Conservation (phyloP, 2,797 vertebrate species). For the Hippocampus kuda region DNA sequence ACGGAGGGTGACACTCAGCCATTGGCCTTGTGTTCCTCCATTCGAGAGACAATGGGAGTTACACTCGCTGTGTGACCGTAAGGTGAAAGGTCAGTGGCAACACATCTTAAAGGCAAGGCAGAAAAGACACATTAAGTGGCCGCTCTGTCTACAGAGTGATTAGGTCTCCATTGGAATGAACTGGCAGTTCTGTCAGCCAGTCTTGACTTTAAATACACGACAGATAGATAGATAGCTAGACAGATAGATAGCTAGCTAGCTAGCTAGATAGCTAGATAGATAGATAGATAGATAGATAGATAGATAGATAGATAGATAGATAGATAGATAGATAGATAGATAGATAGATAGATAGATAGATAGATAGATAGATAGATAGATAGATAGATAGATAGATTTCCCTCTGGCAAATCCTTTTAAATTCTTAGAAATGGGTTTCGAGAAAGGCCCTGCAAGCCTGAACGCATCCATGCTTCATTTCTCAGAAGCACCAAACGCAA, state of each 20-base stretch:
- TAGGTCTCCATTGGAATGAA: conserved; percentile 19
- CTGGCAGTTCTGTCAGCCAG: not conserved
- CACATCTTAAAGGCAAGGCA: conserved; percentile 22
- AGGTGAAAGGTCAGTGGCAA: conserved; percentile 50
- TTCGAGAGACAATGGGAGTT: conserved; percentile 43
- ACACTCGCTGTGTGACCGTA: conserved; percentile 40
- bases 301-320: not conserved
- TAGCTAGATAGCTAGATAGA: not conserved
- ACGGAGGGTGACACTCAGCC: conserved; percentile 41
- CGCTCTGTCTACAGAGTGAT: conserved; percentile 27
- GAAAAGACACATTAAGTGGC: conserved; percentile 29
- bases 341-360: conserved; percentile 2
- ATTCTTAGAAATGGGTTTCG: conserved; percentile 17
- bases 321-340: not conserved
- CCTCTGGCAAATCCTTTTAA: conserved; percentile 21
- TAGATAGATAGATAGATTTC: conserved; percentile 16
- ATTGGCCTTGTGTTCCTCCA: conserved; percentile 49
- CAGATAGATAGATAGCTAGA: not conserved
- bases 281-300: conserved; percentile 1
- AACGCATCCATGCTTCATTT: conserved; percentile 14
- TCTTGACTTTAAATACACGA: conserved; percentile 6
- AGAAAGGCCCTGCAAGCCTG: conserved; percentile 14
- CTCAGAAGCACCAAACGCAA: conserved; percentile 4
- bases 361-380: not conserved
- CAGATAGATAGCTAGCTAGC: not conserved